Evolutionary conservation across 2,888 invertebrate species (phyloP).

Genomic region (Torymus texanus): DNA sequence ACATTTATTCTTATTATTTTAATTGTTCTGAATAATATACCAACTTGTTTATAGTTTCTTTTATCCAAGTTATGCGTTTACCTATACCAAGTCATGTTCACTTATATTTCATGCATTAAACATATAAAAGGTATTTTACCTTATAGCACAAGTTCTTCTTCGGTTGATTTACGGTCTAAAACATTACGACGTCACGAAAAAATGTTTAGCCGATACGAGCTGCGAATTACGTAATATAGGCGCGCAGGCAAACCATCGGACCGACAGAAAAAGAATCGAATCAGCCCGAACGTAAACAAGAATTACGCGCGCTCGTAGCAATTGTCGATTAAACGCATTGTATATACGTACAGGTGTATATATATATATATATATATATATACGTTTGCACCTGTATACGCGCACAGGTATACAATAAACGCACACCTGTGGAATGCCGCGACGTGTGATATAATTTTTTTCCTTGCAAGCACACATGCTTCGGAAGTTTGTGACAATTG

Average conservation of each 20-base stretch:
- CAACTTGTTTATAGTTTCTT: too few relatives aligned
- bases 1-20: too few relatives aligned
- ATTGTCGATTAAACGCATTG: slow-evolving; percentile 35
- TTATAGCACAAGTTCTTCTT: too few relatives aligned
- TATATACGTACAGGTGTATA: background rate
- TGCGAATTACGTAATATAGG: slow-evolving; percentile 24
- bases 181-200: background rate
- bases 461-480: slow-evolving; percentile 7
- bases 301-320: slow-evolving; percentile 34
- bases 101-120: too few relatives aligned
- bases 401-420: too few relatives aligned
- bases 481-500: slow-evolving; percentile 16
- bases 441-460: slow-evolving; percentile 38
- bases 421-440: too few relatives aligned
- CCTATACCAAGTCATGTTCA: too few relatives aligned
- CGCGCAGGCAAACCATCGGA: background rate
- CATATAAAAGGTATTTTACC: too few relatives aligned
- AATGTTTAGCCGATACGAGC: slow-evolving; percentile 10
- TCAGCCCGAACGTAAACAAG: slow-evolving; percentile 38
- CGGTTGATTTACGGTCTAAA: background rate
- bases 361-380: too few relatives aligned
- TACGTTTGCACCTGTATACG: too few relatives aligned
- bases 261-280: slow-evolving; percentile 19
- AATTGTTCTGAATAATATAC: too few relatives aligned
- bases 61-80: too few relatives aligned